These are phyloP conservation scores for Enchytraeus crypticus DNA, from an alignment of 2,888 invertebrate genomes.

Conservation along the genomic window DNA sequence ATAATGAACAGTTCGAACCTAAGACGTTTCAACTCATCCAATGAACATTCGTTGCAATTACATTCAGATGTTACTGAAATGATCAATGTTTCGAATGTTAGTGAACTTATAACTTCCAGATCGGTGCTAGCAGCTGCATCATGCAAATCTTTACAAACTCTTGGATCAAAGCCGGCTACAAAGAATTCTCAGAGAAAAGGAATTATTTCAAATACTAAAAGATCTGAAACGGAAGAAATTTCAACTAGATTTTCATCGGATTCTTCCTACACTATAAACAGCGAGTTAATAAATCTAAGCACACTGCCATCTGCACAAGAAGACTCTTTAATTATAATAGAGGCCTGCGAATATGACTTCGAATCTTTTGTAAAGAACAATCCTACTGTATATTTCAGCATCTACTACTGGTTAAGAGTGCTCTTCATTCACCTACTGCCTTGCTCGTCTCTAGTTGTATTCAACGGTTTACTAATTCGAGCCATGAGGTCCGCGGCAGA, in stretches of 20 bases:
- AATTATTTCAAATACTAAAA: no score
- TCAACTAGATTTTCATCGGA: no score
- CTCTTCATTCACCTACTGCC: background rate
- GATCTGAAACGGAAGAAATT: no score
- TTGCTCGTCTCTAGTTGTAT: background rate
- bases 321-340: no score
- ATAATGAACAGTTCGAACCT: background rate
- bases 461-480: background rate
- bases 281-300: no score
- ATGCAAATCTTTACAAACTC: no score
- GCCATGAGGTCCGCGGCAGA: background rate
- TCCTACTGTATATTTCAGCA: background rate
- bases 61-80: background rate
- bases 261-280: no score
- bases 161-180: no score
- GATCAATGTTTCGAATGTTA: background rate
- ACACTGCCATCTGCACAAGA: no score
- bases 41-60: background rate
- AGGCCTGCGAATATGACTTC: background rate
- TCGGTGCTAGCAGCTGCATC: no score
- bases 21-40: background rate
- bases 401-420: background rate
- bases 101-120: no score
- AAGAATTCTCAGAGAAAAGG: no score
- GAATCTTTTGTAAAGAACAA: background rate